A percentile compares a stretch with the other conserved stretches of the same genome.
Evolutionary conservation across 2,888 invertebrate species (phyloP).

Genomic region (Uropetala carovei): DNA sequence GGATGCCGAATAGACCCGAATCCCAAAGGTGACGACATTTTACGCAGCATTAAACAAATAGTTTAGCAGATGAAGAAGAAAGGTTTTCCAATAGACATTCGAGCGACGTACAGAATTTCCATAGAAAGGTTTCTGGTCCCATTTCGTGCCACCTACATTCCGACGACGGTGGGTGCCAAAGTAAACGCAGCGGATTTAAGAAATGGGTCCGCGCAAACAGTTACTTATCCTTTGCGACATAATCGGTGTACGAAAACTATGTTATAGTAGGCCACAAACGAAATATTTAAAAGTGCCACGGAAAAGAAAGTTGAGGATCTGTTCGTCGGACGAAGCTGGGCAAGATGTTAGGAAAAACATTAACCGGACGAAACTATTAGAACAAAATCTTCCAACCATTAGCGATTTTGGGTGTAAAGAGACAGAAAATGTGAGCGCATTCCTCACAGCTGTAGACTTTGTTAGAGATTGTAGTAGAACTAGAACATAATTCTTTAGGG

Average conservation of each 20-base stretch:
- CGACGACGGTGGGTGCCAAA: neutral
- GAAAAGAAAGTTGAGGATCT: neutral
- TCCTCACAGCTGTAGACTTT: no score
- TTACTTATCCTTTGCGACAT: neutral
- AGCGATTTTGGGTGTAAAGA: no score
- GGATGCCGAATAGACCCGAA: no score
- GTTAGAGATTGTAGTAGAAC: no score
- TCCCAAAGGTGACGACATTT: neutral
- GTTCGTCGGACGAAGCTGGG: no score
- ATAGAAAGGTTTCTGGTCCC: neutral
- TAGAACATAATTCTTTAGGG: no score
- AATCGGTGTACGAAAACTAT: neutral
- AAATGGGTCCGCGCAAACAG: neutral
- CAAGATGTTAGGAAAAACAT: no score
- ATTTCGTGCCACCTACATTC: slow-evolving; percentile 2
- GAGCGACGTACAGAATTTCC: no score
- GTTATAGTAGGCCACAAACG: neutral
- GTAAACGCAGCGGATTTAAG: neutral
- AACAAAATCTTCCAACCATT: no score
- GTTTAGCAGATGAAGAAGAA: neutral
- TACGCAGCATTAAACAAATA: neutral
- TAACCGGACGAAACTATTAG: no score
- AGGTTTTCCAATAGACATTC: neutral
- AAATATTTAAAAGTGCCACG: slow-evolving; percentile 11
- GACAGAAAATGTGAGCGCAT: no score